Base-by-base conservation (phyloP, 2,888 invertebrate species). In the Catocala sponsa region DNA sequence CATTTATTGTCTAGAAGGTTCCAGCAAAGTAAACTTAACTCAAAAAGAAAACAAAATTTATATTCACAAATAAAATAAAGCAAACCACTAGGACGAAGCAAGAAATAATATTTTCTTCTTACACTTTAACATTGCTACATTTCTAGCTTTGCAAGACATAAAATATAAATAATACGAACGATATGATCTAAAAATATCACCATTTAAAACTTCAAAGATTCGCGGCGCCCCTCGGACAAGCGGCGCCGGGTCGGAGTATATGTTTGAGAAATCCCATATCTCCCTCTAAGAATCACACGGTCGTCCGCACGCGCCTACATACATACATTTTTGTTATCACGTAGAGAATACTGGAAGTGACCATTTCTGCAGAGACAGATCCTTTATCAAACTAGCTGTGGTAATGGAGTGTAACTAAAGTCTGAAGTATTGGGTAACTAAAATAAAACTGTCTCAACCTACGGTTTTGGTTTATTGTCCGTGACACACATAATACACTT, bases 281-380 rank as follows among this genome's bases (percentile, higher is more conserved):
- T 87, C 91, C 90, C 90, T 88, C 76, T 85, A 77, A 88, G 87
- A 91, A 94, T 94, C 93, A 94, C 83, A 91, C 88, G 92, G 85
- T 87, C 90, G 85, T 89, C 88, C 86, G 90, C 88, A 86, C 91
- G 82, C 86, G 88, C 87, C 86, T 89, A 88, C 83, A 81, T 84
- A 77, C 73, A 72, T 75, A 67, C 25, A 25, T 56, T 10, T 15
- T 46, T 71, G 60, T 62, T 46, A 54, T 25, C 12, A 0, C 0
- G 12, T 68, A 69, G 0, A 55, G 32, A n/a, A 11, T 0, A 57
- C 80, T 78, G 38, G 77, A 77, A 64, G 62, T 33, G 77, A 13
- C 33, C 41, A 44, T 13, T 7, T 12, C 4, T 2, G 35, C 35
- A 38, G 35, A 9, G 9, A 38, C 6, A 38, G 1, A 6, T 6